Conservation (phyloP, 2,888 invertebrate species). For the Cataglyphis rosenhaueri region DNA sequence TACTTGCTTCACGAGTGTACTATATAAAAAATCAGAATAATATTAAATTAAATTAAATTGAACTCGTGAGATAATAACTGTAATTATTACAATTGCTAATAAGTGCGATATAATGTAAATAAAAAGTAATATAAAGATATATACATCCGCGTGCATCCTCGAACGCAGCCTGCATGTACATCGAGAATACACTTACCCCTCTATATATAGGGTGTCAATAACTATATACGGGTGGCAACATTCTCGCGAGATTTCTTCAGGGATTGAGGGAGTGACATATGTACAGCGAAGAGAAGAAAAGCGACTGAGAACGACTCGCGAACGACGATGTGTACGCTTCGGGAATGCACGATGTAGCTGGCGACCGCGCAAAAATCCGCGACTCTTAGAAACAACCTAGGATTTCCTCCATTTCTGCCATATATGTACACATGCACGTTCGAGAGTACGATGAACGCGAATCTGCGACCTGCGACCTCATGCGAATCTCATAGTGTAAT, state of each 20-base stretch:
- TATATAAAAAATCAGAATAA: background rate
- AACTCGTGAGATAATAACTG: background rate
- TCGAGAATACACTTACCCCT: background rate
- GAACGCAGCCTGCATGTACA: background rate
- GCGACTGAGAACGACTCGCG: constrained; percentile 54
- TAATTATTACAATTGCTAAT: background rate
- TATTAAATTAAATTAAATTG: background rate
- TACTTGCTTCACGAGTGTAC: background rate
- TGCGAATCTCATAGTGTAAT: background rate
- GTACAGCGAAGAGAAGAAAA: constrained; percentile 65
- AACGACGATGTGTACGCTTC: constrained; percentile 60
- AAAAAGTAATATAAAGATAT: background rate
- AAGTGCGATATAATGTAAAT: background rate
- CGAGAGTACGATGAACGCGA: constrained; percentile 38
- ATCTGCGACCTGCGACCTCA: constrained; percentile 7
- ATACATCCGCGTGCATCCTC: background rate
- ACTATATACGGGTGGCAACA: constrained; percentile 66
- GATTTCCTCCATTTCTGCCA: constrained; percentile 35
- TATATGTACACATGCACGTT: constrained; percentile 30
- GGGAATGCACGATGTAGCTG: constrained; percentile 62
- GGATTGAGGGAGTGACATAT: constrained; percentile 43
- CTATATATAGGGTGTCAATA: constrained; percentile 60
- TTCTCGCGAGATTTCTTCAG: constrained; percentile 27
- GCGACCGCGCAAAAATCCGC: constrained; percentile 41
- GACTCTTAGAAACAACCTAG: constrained; percentile 47